These are phyloP conservation scores for Cyanoderma ruficeps DNA, from an alignment of 2,113 vertebrate species.

Conservation along the genomic window DNA sequence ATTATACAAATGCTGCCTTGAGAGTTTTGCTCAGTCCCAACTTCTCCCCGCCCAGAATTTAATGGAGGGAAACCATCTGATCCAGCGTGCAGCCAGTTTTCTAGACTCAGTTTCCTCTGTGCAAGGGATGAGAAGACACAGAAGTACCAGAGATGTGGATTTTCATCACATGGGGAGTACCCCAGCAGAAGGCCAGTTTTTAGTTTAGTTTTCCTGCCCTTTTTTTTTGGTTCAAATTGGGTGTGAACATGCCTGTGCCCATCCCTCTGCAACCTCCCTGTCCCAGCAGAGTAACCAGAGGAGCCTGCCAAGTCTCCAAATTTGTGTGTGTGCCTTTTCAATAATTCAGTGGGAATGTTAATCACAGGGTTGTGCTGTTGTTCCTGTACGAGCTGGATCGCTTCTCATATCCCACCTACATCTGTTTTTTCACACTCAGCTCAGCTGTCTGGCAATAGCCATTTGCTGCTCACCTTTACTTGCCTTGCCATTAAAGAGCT, in stretches of 20 bases:
- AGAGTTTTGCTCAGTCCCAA: not conserved
- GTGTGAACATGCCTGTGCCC: not conserved
- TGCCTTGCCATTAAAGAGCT: constrained; percentile 18
- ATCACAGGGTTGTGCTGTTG: not conserved
- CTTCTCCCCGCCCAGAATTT: fast-evolving
- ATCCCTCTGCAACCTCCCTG: not conserved
- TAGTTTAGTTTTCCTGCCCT: not conserved
- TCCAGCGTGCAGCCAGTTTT: not conserved
- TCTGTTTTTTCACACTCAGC: constrained; percentile 2
- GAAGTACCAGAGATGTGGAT: not conserved
- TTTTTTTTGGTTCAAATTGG: not conserved
- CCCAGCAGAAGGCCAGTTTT: not conserved
- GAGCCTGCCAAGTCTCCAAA: not conserved
- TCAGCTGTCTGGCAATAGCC: constrained; percentile 18
- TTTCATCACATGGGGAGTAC: not conserved
- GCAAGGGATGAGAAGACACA: not conserved
- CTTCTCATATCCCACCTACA: not conserved
- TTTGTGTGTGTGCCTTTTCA: not conserved
- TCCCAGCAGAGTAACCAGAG: not conserved
- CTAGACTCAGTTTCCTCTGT: not conserved
- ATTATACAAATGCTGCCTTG: not conserved
- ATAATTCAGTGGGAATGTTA: not conserved
- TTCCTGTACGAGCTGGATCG: fast-evolving
- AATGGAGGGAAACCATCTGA: not conserved
- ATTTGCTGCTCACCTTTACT: constrained; percentile 60